phyloP scores from a whole-genome alignment of 2,797 vertebrate species.

The Crax fasciolata region DNA sequence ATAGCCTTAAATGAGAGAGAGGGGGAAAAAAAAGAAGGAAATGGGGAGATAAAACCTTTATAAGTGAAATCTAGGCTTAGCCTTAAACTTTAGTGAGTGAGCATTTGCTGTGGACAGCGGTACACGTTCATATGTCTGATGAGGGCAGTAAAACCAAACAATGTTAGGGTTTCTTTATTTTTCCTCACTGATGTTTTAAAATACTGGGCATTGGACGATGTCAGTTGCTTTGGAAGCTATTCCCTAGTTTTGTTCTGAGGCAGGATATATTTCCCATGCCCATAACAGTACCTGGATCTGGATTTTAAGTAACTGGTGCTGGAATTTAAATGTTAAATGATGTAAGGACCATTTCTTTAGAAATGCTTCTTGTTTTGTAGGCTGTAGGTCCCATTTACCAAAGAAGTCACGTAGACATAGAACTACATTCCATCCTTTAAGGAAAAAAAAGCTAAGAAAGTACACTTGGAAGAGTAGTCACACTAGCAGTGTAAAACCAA shows the following conservation, averaged over 20 bases:
- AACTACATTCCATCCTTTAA: constrained; percentile 44
- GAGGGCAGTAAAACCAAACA: constrained; percentile 3
- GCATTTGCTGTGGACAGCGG: background rate
- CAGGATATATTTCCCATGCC: background rate
- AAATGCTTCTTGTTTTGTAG: constrained; percentile 1
- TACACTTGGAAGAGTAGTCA: background rate
- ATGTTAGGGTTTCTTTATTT: background rate
- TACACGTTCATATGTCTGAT: background rate
- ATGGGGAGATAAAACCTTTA: background rate
- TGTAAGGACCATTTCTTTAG: constrained; percentile 35
- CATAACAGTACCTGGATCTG: background rate
- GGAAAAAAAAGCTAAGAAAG: background rate
- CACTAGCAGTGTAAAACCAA: background rate
- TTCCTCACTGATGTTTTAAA: constrained; percentile 21
- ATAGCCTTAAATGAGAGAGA: constrained; percentile 75
- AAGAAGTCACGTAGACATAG: constrained; percentile 25
- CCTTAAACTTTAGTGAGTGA: constrained; percentile 64
- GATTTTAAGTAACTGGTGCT: constrained; percentile 43
- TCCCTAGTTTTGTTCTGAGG: constrained; percentile 3
- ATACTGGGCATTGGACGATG: constrained; percentile 10
- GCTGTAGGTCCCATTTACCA: constrained; percentile 65
- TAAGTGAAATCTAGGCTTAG: constrained; percentile 59
- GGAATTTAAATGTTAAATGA: background rate
- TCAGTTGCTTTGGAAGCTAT: background rate
- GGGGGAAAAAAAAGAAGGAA: background rate